A percentile compares a stretch with the other conserved stretches of the same genome.
Conservation (phyloP, 2,888 invertebrate genomes). For the Nasonovia ribisnigri region DNA sequence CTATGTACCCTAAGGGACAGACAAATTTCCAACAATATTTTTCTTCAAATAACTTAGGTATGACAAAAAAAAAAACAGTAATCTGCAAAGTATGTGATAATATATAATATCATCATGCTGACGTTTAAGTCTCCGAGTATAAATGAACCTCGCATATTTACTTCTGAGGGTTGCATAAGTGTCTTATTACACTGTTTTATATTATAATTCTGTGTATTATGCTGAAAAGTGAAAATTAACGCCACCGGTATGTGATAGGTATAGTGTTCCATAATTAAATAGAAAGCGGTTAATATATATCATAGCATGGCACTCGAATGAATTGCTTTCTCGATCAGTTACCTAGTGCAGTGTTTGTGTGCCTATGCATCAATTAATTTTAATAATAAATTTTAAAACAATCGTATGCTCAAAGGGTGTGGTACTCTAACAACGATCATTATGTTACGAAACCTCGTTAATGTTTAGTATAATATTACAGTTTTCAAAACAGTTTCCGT, state of each 20-base stretch:
- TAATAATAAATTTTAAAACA: neutral
- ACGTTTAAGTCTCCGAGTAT: constrained; percentile 31
- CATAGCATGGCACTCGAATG: neutral
- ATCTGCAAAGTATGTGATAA: neutral
- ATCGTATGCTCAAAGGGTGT: constrained; percentile 19
- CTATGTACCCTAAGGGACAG: neutral
- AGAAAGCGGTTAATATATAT: constrained; percentile 62
- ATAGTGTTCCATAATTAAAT: constrained; percentile 63
- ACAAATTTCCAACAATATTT: neutral
- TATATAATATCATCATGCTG: neutral
- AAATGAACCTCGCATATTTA: neutral
- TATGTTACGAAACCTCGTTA: constrained; percentile 8
- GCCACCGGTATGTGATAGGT: neutral
- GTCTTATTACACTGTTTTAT: neutral
- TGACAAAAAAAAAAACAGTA: neutral
- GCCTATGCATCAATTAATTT: neutral
- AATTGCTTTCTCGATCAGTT: constrained; percentile 62
- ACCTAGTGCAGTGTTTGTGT: neutral
- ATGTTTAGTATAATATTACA: neutral
- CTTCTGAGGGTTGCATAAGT: constrained; percentile 20
- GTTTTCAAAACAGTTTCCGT: neutral
- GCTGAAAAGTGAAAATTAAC: constrained; percentile 60
- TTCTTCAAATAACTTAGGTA: neutral
- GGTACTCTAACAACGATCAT: neutral
- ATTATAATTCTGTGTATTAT: constrained; percentile 37